phyloP scores from a whole-genome alignment of 1,140 invertebrate genomes.

The Pseudomyrmex concolor region DNA sequence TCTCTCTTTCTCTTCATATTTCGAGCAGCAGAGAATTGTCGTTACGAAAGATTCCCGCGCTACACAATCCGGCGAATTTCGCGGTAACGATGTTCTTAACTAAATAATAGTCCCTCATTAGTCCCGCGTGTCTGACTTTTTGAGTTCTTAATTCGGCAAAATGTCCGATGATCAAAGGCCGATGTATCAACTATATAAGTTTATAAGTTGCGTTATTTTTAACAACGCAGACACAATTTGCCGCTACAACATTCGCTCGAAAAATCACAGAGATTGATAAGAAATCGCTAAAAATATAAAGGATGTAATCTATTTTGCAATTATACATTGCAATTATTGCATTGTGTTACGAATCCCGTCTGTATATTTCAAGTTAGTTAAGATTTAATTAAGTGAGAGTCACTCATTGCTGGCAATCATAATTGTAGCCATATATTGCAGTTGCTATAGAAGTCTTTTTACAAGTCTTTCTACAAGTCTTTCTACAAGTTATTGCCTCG shows the following conservation, averaged over 20 bases:
- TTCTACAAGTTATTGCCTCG: background rate
- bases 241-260: background rate
- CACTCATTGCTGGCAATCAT: constrained; percentile 21
- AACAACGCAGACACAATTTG: background rate
- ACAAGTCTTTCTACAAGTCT: constrained; percentile 26
- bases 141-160: constrained; percentile 9
- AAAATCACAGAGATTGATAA: background rate
- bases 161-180: background rate
- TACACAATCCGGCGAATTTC: constrained; percentile 25
- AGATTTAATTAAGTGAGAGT: constrained; percentile 49
- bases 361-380: constrained; percentile 32
- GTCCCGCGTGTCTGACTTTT: constrained; percentile 39
- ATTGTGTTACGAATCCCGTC: background rate
- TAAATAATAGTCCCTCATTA: constrained; percentile 56
- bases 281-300: constrained; percentile 1
- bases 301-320: constrained; percentile 1
- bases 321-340: background rate
- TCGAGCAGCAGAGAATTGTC: constrained; percentile 47
- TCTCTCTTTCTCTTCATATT: background rate
- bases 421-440: constrained; percentile 16
- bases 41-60: constrained; percentile 54
- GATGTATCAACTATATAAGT: background rate
- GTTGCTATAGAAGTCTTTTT: background rate
- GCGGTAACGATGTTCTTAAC: constrained; percentile 54
- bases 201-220: background rate